Evolutionary conservation across 1,140 invertebrate genomes (phyloP), one percentile per base, ranked within the genome.

Genomic region (Pseudomyrmex gracilis): DNA sequence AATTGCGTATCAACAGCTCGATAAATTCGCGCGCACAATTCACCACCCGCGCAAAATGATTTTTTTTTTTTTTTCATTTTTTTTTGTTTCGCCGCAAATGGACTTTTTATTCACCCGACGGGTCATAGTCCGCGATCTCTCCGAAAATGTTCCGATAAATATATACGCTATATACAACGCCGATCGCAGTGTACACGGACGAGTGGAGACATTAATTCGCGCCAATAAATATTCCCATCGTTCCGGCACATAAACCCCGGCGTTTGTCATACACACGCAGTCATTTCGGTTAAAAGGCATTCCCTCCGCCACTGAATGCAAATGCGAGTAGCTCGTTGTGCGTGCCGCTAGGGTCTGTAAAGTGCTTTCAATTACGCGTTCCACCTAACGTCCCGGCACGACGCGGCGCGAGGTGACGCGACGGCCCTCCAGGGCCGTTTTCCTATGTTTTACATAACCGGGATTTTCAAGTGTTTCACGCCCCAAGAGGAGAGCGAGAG

Each of bases 251-350:
- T 89, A 93, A 93, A 93, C 91, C 89, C 86, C 90, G 90, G 88
- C 91, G 90, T 93, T 93, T 93, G 92, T 93, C 91, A 91, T 92
- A 90, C 84, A 91, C 90, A 89, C 92, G 91, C 91, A 92, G 91
- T 92, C 91, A 92, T 93, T 93, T 93, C 90, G 93, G 91, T 93
- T 93, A 93, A 93, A 93, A 93, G 92, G 92, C 91, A 89, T 91
- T 93, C 89, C 90, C 90, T 90, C 90, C 76, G 88, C 87, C 91
- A 90, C 92, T 93, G 90, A 91, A 93, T 93, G 91, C 92, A 93
- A 93, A 93, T 93, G 92, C 86, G 90, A 87, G 90, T 90, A 80
- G 89, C 90, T 88, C 87, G 87, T 89, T 89, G 87, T 89, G 87
- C 87, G 87, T 86, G 82, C 82, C 85, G 82, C 84, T 89, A 90